Percentiles rank a stretch among this genome's conserved stretches.
Conservation (phyloP, 2,113 vertebrate genomes). For the Lepus europaeus region DNA sequence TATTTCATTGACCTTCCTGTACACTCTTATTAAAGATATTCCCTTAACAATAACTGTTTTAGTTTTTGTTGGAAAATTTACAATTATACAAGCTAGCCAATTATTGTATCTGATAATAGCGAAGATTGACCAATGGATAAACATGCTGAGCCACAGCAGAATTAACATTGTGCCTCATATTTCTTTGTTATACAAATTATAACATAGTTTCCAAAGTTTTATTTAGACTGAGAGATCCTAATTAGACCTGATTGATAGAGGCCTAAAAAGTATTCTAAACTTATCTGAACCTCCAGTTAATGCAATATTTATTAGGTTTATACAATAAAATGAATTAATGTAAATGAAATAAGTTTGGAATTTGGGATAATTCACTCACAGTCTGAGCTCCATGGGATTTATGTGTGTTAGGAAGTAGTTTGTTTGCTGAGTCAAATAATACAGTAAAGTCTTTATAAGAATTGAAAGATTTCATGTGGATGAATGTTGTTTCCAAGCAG, state of each 20-base stretch:
- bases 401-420: constrained; percentile 5
- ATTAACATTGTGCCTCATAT: constrained; percentile 69
- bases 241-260: constrained; percentile 69
- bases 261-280: constrained; percentile 69
- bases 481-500: not conserved
- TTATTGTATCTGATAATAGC: constrained; percentile 76
- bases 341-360: constrained; percentile 71
- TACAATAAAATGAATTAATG: constrained; percentile 68
- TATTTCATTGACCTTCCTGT: constrained; percentile 70
- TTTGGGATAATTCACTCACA: constrained; percentile 63
- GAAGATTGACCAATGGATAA: constrained; percentile 68
- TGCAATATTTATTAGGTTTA: constrained; percentile 70
- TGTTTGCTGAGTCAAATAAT: constrained; percentile 50
- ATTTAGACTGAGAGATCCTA: constrained; percentile 74
- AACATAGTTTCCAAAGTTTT: constrained; percentile 66
- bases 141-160: constrained; percentile 66
- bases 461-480: constrained; percentile 44
- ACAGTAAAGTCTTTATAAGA: constrained; percentile 36
- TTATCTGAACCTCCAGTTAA: constrained; percentile 62
- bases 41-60: constrained; percentile 75
- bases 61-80: constrained; percentile 74
- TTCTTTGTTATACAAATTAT: constrained; percentile 74
- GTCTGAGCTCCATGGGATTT: constrained; percentile 26
- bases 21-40: constrained; percentile 76
- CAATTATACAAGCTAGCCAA: constrained; percentile 60